Conservation (phyloP, 2,113 vertebrate species). For the Siphamia tubifer region DNA sequence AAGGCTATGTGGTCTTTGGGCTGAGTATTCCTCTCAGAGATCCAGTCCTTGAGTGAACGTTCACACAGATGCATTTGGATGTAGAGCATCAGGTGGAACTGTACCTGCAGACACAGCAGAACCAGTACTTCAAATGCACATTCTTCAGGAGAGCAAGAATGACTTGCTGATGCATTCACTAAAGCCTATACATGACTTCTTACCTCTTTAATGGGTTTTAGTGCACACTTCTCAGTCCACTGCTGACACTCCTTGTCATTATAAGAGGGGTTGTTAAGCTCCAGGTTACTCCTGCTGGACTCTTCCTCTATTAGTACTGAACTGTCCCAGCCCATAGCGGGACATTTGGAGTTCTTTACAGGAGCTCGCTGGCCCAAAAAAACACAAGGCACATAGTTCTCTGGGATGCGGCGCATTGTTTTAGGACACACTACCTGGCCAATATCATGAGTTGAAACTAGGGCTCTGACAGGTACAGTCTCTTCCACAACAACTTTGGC, state of each 20-base stretch:
- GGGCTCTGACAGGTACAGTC: background rate
- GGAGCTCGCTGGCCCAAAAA: constrained; percentile 66
- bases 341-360: constrained; percentile 52
- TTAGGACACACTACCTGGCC: constrained; percentile 63
- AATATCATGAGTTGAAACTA: constrained; percentile 32
- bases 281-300: constrained; percentile 49
- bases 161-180: background rate
- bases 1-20: constrained; percentile 42
- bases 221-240: constrained; percentile 53
- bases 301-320: constrained; percentile 58
- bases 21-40: constrained; percentile 82
- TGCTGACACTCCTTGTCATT: constrained; percentile 48
- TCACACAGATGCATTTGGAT: constrained; percentile 99
- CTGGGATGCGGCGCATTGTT: constrained; percentile 39
- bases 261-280: constrained; percentile 72
- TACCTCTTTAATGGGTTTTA: constrained; percentile 64
- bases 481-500: background rate
- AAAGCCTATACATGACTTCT: background rate
- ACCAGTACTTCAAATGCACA: background rate
- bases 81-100: constrained; percentile 92
- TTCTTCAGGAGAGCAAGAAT: too few species aligned
- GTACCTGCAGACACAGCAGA: constrained; percentile 75
- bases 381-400: constrained; percentile 79
- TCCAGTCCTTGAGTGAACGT: constrained; percentile 93
- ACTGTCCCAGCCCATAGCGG: constrained; percentile 55